Evolutionary conservation across 1,140 invertebrate genomes (phyloP), one percentile per base, ranked within the genome.

Genomic region (Ooceraea biroi): DNA sequence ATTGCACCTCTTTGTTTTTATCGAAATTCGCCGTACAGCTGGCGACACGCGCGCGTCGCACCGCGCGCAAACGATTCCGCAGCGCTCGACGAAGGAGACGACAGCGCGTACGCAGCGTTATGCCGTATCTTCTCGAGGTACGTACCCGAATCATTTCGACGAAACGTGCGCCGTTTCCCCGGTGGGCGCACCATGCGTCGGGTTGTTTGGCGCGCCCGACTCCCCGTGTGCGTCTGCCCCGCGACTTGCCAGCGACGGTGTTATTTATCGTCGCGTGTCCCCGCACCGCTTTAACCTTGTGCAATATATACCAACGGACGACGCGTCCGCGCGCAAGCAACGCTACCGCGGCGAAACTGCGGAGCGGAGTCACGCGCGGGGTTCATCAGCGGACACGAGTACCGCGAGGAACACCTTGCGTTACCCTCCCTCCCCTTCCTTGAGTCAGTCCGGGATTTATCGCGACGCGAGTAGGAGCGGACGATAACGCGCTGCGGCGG

Each of bases 61-160:
- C 52, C 5, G 5, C 4, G 36, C 74, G 78, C 41, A 85, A 89
- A 86, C 69, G 65, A 83, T 89, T 83, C 41, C 65, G 52, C 27
- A 22, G 57, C 61, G 60, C 77, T 82, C 65, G 11, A 68, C 11
- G 74, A 50, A 77, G n/a, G 19, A 19, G 63, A 83, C 60, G 46
- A 14, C 48, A 46, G 1, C 46, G 50, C 17, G 57, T 3, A 12
- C 14, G 27, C 27, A 4, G 14, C 1, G 19, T 14, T 50, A 55
- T 27, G 8, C 44, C 30, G 17, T 12, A 5, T 0, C 22, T 3
- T 11, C 44, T 14, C 12, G 19, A 52, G 73, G 27, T 65, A 65
- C 0, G 44, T 50, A 36, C 1, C 8, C 25, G 12, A 65, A 65
- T 77, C 14, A 57, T 57, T 69, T 78, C 48, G 48, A 19, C n/a